Evolutionary conservation across 2,888 invertebrate genomes (phyloP), one percentile per base, ranked within the genome.

Genomic region (Heterodera filipjevi): DNA sequence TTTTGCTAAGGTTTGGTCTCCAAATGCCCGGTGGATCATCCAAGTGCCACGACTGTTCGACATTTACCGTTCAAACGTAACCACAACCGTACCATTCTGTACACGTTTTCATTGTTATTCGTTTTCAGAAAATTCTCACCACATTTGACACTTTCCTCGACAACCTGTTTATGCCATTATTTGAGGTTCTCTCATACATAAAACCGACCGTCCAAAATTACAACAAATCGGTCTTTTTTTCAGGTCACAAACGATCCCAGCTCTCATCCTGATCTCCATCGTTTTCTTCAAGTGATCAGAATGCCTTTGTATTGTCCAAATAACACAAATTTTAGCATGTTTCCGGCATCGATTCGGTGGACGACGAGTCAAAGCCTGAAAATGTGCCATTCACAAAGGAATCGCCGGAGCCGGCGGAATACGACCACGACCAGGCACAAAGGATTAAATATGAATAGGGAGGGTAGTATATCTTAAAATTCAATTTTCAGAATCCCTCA

Each of bases 311-410:
- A 66, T n/a, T 27, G 6, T 5, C 68, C 0, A 68, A 14, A 32
- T 14, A 22, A 19, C 68, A 49, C 14, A 0, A 19, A 32, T 32
- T 66, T 66, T 19, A 75, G 77, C 92, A 96, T 92, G 95, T 99
- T 72, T 93, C 96, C 79, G 99, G 97, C 0, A 95, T 99, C 90
- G 99, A 99, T 92, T 97, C 96, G 27, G 99, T 99, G 72, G 99
- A 99, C 90, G 99, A 99, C 90, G 99, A 99, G 91, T 96, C 96
- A 74, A 99, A 99, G 91, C 95, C 97, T 0, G 99, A 99, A 91
- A 95, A 95, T 91, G 95, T 84, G 90, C 94, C 86, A 68, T 87
- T 87, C 27, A 83, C 83, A 68, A 39, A 44, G 46, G 32, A 75
- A 93, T 93, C 87, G 77, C 92, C 92, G 71, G 92, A 93, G 16